These are phyloP conservation scores for Lordiphosa andalusiaca DNA, from an alignment of 2,888 invertebrate genomes.

Conservation along the genomic window DNA sequence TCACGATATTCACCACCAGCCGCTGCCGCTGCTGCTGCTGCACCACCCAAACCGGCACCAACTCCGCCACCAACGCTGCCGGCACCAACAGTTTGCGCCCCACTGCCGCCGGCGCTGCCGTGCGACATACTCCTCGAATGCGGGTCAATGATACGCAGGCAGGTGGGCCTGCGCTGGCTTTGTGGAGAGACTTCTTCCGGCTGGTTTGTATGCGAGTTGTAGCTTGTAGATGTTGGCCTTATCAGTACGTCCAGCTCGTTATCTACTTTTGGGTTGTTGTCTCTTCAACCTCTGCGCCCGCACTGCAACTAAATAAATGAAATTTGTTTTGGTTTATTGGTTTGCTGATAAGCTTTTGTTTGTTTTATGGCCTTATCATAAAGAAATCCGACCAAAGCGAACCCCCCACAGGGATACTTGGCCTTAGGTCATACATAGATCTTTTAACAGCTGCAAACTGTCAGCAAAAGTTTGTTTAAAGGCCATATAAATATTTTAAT, in stretches of 20 bases:
- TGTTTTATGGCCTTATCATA: constrained; percentile 20
- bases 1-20: constrained; percentile 81
- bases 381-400: constrained; percentile 9
- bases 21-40: constrained; percentile 62
- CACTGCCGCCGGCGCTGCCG: constrained; percentile 72
- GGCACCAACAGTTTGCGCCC: constrained; percentile 69
- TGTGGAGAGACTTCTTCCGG: background rate
- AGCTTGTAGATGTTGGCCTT: constrained; percentile 4
- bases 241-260: constrained; percentile 16
- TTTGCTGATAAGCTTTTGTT: constrained; percentile 38
- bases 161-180: background rate
- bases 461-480: no score
- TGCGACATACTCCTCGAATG: constrained; percentile 74
- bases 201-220: constrained; percentile 1
- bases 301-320: constrained; percentile 51
- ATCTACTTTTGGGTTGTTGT: constrained; percentile 24
- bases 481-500: no score
- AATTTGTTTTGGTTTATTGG: constrained; percentile 56
- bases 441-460: no score
- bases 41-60: constrained; percentile 59
- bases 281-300: constrained; percentile 23
- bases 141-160: constrained; percentile 1
- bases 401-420: background rate
- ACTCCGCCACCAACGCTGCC: constrained; percentile 72
- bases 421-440: no score